These are phyloP conservation scores for Sycophila texana DNA, from an alignment of 2,888 invertebrate genomes.

Conservation along the genomic window DNA sequence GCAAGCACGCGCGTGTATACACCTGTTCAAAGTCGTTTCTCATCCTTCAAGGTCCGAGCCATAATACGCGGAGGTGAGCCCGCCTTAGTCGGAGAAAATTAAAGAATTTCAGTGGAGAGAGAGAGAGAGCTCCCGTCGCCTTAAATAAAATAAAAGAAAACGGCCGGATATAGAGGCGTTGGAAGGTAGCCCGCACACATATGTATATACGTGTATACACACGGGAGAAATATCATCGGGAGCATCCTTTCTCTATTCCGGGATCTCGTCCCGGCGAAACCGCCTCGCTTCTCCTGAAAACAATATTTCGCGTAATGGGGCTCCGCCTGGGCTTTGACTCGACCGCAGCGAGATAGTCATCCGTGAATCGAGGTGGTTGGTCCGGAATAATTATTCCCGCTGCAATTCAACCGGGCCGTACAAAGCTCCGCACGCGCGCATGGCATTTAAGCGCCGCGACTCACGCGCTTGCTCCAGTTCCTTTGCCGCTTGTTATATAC, in stretches of 20 bases:
- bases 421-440: neutral
- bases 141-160: slow-evolving; percentile 5
- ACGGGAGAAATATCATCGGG: slow-evolving; percentile 13
- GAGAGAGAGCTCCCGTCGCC: no score
- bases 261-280: neutral
- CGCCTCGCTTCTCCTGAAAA: neutral
- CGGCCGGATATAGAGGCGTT: neutral
- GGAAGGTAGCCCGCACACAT: neutral
- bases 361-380: no score
- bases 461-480: neutral
- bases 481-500: neutral
- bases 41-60: slow-evolving; percentile 31
- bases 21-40: slow-evolving; percentile 35
- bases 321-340: no score
- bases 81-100: slow-evolving; percentile 6
- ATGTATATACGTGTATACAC: no score
- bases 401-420: neutral
- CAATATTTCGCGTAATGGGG: slow-evolving; percentile 19
- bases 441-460: neutral
- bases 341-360: no score
- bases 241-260: neutral
- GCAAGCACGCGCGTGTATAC: neutral
- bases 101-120: slow-evolving; percentile 21
- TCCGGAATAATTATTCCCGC: slow-evolving; percentile 27
- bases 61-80: neutral